phyloP scores from a whole-genome alignment of 2,113 vertebrate species.

The Saimiri boliviensis region DNA sequence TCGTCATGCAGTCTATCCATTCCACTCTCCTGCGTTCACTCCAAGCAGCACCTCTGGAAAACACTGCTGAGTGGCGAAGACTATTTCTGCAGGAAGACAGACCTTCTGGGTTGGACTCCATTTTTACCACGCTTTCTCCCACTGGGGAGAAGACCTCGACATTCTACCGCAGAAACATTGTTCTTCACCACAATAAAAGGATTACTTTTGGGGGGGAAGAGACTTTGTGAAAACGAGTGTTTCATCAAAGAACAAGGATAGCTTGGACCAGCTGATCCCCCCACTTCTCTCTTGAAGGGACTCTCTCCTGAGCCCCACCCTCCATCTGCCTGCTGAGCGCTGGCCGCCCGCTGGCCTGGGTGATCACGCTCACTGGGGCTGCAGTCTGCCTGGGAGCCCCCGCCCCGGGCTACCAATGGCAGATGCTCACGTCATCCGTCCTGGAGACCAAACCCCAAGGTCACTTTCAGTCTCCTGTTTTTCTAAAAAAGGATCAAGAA shows the following conservation, averaged over 20 bases:
- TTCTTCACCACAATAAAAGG: background rate
- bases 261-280: accelerated
- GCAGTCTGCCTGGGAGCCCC: accelerated
- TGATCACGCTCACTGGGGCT: accelerated
- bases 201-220: background rate
- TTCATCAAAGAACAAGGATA: background rate
- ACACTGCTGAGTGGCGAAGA: accelerated
- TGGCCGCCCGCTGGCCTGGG: accelerated
- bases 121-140: background rate
- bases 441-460: accelerated
- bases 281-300: accelerated
- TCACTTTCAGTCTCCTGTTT: accelerated
- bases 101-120: accelerated
- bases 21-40: background rate
- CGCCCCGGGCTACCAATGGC: accelerated
- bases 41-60: accelerated
- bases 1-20: accelerated
- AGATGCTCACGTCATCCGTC: accelerated
- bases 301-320: too few species aligned
- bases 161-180: background rate
- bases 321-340: too few species aligned
- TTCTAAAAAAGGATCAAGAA: background rate
- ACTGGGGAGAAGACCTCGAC: background rate
- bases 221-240: background rate
- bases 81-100: accelerated